phyloP scores from a whole-genome alignment of 92 coral and sea anemone genomes.

The Meandrina meandrites region DNA sequence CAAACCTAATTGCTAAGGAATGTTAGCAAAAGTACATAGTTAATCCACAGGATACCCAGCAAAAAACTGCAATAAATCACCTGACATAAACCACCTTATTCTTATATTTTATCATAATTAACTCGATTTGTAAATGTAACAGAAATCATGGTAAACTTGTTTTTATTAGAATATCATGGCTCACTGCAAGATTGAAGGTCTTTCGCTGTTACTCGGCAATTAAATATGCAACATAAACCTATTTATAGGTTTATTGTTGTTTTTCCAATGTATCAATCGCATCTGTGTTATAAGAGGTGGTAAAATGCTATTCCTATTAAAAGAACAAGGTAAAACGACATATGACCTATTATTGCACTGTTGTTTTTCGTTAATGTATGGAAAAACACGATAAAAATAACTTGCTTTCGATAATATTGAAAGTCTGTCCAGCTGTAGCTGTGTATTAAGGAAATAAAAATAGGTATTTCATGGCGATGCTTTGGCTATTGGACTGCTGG shows the following conservation, averaged over 20 bases:
- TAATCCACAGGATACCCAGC: no score
- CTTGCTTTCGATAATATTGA: neutral
- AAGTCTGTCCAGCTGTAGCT: constrained; percentile 8
- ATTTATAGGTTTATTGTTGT: neutral
- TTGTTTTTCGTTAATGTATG: constrained; percentile 22
- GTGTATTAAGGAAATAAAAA: neutral
- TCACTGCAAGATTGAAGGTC: no score
- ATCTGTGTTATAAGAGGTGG: neutral
- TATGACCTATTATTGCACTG: neutral
- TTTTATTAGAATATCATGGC: neutral
- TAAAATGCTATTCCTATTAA: neutral
- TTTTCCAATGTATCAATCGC: neutral
- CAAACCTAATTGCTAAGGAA: no score
- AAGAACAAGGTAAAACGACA: neutral
- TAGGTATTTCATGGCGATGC: neutral
- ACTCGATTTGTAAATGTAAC: no score
- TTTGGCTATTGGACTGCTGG: neutral
- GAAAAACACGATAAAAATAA: constrained; percentile 11
- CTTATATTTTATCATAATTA: no score
- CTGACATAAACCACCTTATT: no score
- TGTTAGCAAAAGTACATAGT: no score
- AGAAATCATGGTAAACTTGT: neutral
- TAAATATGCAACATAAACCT: neutral
- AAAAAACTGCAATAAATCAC: no score
- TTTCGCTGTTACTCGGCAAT: neutral